These are phyloP conservation scores for Mirza zaza DNA, from an alignment of 2,113 vertebrate species.

Conservation along the genomic window DNA sequence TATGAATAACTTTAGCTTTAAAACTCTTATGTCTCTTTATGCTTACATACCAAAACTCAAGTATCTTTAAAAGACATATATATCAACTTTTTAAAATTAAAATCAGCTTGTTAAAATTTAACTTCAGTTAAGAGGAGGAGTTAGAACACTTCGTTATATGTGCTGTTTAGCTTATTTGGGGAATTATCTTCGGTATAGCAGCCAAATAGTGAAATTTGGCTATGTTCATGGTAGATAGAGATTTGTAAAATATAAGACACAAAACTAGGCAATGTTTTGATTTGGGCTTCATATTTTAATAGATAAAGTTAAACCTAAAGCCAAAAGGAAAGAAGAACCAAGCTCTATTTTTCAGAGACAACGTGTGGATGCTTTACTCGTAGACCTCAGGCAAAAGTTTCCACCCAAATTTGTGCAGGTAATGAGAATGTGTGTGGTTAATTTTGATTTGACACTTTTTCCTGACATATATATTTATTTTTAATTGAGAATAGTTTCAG, in stretches of 20 bases:
- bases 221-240: background rate
- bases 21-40: background rate
- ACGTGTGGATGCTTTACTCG: conserved; percentile 94
- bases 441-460: conserved; percentile 29
- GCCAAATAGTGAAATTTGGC: conserved; percentile 4
- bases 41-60: background rate
- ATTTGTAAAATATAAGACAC: conserved; percentile 29
- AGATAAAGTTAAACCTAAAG: conserved; percentile 97
- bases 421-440: conserved; percentile 30
- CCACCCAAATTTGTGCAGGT: conserved; percentile 97
- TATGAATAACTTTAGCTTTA: background rate
- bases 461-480: background rate
- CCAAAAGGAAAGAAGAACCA: conserved; percentile 97
- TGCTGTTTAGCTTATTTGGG: conserved; percentile 15
- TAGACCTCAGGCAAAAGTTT: conserved; percentile 97
- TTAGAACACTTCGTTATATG: background rate
- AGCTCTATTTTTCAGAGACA: conserved; percentile 98
- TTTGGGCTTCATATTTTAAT: conserved; percentile 67
- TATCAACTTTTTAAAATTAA: conserved; percentile 9
- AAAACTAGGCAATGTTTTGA: conserved; percentile 35
- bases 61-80: conserved; percentile 41
- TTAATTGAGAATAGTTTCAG: conserved; percentile 24
- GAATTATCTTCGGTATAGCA: background rate
- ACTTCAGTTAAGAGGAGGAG: background rate
- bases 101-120: conserved; percentile 40